Evolutionary conservation across 1,140 invertebrate species (phyloP), one percentile per base, ranked within the genome.

Genomic region (Anadara kagoshimensis): DNA sequence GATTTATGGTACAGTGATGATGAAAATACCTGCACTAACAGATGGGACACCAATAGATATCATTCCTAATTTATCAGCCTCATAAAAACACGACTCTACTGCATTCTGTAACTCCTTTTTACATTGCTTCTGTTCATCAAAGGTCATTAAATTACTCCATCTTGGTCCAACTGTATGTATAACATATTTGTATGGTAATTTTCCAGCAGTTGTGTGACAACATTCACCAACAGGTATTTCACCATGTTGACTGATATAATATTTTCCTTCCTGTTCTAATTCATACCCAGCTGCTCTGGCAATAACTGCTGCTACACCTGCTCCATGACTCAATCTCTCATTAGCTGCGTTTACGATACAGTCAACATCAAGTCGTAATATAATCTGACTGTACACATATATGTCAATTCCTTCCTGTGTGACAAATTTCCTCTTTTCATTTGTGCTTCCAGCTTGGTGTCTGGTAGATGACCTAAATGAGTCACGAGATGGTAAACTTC

Each of bases 321-420:
- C 94, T 26, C 95, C 95, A 63, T 94, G 94, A 36, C 91, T 85
- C 20, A 97, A 89, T n/a, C 86, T 85, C 14, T 91, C 92, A 89
- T 97, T 97, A 5, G 96, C 95, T 64, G 96, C 95, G 92, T 97
- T 98, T 0, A 97, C 95, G 84, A 98, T 96, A 0, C 92, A 94
- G 91, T 96, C 95, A 53, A 96, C 92, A 91, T 94, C 93, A 14
- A 97, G 88, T 54, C 90, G 91, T 1, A 95, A 96, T 18, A 97
- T 96, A 86, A 96, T 94, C 14, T 95, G 95, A 59, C 64, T 54
- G 47, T 78, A 80, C 26, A 85, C 70, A 24, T 49, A 20, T 14
- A 74, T 53, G 8, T 24, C 43, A 3, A 74, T n/a, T 8, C 59
- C 65, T 64, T 73, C 70, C 51, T 22, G 5, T 49, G 70, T 73